Evolutionary conservation across 2,797 vertebrate genomes (phyloP).

Genomic region (Paedocypris micromegethes): DNA sequence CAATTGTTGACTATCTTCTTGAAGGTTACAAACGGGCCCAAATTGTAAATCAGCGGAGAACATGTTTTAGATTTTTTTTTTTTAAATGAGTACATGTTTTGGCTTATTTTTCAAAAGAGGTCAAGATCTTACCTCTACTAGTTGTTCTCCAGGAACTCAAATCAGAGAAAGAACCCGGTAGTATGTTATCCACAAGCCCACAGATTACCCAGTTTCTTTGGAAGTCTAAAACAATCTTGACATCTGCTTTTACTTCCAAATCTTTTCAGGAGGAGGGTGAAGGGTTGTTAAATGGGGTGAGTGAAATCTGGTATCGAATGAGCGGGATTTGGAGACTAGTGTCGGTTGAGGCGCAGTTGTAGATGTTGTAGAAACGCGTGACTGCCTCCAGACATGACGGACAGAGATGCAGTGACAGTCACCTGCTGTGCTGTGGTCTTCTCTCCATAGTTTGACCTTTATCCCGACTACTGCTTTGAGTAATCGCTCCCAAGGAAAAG

Average conservation of each 20-base stretch:
- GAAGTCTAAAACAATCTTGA: slow-evolving; percentile 75
- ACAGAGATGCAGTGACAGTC: slow-evolving; percentile 49
- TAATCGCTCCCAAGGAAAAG: slow-evolving; percentile 48
- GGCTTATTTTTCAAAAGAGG: no score
- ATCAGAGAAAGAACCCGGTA: slow-evolving; percentile 50
- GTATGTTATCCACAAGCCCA: slow-evolving; percentile 59
- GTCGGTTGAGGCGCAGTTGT: slow-evolving; percentile 46
- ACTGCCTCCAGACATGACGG: slow-evolving; percentile 59
- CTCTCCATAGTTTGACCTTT: slow-evolving; percentile 45
- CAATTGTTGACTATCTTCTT: no score
- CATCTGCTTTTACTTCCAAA: slow-evolving; percentile 79
- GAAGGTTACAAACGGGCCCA: no score
- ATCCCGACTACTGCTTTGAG: slow-evolving; percentile 36
- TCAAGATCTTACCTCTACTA: no score
- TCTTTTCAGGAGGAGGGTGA: slow-evolving; percentile 54
- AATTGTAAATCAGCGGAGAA: no score
- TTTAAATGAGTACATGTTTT: no score
- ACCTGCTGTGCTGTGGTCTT: slow-evolving; percentile 56
- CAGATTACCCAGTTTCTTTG: slow-evolving; percentile 82
- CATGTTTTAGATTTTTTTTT: no score
- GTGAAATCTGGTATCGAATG: slow-evolving; percentile 68
- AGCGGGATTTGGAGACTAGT: slow-evolving; percentile 47
- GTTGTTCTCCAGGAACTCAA: slow-evolving; percentile 27
- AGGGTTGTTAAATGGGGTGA: slow-evolving; percentile 56
- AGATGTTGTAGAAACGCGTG: slow-evolving; percentile 52